Percentiles rank a stretch among this genome's conserved stretches.
phyloP scores from a whole-genome alignment of 2,888 invertebrate species.

The Blastobasis lacticolella region DNA sequence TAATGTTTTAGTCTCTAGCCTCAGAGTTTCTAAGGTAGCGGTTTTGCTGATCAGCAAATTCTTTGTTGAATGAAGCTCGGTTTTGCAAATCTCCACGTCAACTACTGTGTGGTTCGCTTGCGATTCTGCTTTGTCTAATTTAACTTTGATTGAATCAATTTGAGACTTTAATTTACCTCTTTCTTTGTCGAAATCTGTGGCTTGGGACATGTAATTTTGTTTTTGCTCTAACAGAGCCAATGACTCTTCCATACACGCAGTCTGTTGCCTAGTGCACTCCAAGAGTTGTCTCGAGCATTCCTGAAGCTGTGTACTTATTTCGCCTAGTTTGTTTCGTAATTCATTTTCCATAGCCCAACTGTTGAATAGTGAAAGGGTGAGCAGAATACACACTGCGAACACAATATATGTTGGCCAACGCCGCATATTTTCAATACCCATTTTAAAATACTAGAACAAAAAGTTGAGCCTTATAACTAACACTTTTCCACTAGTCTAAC shows the following conservation, averaged over 20 bases:
- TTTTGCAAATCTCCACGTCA: constrained; percentile 57
- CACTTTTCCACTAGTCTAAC: too few relatives aligned
- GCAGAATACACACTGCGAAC: constrained; percentile 56
- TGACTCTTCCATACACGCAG: constrained; percentile 59
- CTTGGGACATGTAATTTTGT: constrained; percentile 48
- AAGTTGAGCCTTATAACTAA: too few relatives aligned
- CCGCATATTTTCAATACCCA: constrained; percentile 71
- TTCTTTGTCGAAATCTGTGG: constrained; percentile 47
- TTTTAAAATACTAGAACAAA: constrained; percentile 20
- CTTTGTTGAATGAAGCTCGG: constrained; percentile 60
- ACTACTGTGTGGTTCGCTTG: constrained; percentile 52
- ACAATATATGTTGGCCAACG: constrained; percentile 67
- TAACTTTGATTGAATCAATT: constrained; percentile 38
- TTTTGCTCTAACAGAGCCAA: constrained; percentile 53
- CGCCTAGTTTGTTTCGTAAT: constrained; percentile 47
- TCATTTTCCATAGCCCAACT: constrained; percentile 62
- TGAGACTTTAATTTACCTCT: constrained; percentile 44
- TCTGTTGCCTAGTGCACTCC: constrained; percentile 57
- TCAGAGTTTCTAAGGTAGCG: constrained; percentile 56
- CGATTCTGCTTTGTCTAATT: constrained; percentile 45
- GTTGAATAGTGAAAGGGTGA: constrained; percentile 64
- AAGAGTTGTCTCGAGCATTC: constrained; percentile 60
- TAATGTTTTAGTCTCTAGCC: constrained; percentile 59
- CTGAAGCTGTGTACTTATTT: constrained; percentile 52
- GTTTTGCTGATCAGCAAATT: constrained; percentile 63